Conservation (phyloP, 2,797 vertebrate species). For the Chaenodraco wilsoni region DNA sequence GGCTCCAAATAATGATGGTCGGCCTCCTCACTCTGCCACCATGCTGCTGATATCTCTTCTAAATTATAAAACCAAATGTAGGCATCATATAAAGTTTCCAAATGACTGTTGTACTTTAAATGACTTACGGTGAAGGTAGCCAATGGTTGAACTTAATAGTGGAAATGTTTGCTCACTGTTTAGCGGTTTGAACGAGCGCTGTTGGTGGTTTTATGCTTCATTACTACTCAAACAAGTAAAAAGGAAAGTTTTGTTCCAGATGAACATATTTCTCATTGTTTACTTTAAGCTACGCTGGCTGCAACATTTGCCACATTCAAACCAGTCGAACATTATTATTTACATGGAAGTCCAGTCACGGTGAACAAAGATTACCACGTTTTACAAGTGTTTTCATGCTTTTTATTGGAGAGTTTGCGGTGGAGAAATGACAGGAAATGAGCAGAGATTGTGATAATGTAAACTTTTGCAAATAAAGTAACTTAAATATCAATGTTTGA, state of each 20-base stretch:
- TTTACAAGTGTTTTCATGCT: neutral
- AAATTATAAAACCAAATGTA: slow-evolving; percentile 18
- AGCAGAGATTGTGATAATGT: neutral
- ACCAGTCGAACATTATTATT: slow-evolving; percentile 20
- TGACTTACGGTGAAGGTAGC: slow-evolving; percentile 38
- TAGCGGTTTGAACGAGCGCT: slow-evolving; percentile 25
- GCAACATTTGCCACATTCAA: slow-evolving; percentile 24
- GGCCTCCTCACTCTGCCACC: neutral
- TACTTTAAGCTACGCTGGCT: slow-evolving; percentile 24
- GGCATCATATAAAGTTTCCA: slow-evolving; percentile 40
- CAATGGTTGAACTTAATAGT: slow-evolving; percentile 32
- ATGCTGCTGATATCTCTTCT: slow-evolving; percentile 19
- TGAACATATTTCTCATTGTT: slow-evolving; percentile 42
- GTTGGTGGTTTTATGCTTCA: slow-evolving; percentile 53
- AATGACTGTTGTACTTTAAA: slow-evolving; percentile 27
- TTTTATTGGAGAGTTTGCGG: neutral
- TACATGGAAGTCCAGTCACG: slow-evolving; percentile 4
- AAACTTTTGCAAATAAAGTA: neutral
- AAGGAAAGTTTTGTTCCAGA: slow-evolving; percentile 35
- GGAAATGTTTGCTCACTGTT: slow-evolving; percentile 56
- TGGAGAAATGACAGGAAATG: neutral
- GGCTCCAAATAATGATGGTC: neutral
- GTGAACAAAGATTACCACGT: slow-evolving; percentile 5
- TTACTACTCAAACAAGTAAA: slow-evolving; percentile 52
- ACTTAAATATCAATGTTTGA: neutral